phyloP scores from a whole-genome alignment of 1,140 invertebrate species.

The Drosophila aff. region DNA sequence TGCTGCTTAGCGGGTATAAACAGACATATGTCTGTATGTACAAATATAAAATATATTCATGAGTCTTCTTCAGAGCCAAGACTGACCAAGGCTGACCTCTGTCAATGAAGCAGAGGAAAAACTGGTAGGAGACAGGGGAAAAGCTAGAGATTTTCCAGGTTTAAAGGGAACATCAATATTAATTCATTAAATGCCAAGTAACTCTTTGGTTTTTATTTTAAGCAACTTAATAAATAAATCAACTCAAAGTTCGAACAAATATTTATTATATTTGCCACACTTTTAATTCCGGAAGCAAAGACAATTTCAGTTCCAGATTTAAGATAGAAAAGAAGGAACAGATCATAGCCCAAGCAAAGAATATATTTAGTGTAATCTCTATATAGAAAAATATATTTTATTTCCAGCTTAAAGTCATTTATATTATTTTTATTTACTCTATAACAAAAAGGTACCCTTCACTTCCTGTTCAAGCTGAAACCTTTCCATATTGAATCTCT shows the following conservation, averaged over 20 bases:
- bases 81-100: constrained; percentile 56
- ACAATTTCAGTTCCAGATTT: too few relatives aligned
- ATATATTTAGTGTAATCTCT: too few relatives aligned
- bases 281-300: too few relatives aligned
- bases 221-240: not conserved
- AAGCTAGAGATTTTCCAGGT: too few relatives aligned
- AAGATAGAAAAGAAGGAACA: too few relatives aligned
- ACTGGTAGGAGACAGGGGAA: not conserved
- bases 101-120: not conserved
- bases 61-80: constrained; percentile 18
- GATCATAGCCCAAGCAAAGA: too few relatives aligned
- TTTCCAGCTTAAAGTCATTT: too few relatives aligned
- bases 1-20: not conserved
- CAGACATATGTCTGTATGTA: not conserved
- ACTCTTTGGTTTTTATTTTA: not conserved
- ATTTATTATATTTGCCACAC: not conserved
- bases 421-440: not conserved
- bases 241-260: too few relatives aligned
- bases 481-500: not conserved
- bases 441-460: not conserved
- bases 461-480: not conserved
- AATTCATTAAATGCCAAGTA: not conserved
- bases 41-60: not conserved
- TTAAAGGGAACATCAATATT: not conserved
- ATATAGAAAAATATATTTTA: too few relatives aligned